Base-by-base conservation (phyloP, 2,113 vertebrate genomes). In the Theristicus caerulescens region DNA sequence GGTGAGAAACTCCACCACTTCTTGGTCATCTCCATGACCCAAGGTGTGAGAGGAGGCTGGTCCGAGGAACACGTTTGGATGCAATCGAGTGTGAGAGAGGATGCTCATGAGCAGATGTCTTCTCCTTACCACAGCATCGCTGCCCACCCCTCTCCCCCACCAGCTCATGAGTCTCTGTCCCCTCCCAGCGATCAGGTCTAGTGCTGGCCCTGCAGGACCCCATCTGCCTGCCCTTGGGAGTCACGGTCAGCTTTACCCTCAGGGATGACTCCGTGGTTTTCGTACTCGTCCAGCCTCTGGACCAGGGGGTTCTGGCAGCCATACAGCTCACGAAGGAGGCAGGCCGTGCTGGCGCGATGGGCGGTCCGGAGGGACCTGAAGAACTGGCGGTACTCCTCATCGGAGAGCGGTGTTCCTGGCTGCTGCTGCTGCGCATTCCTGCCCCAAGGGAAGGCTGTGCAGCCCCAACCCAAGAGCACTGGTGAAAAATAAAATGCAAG, bases 251-350 rank as follows among this genome's bases (percentile, higher is more conserved):
- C 64, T 93, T 96, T 97, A 97, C 96, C 96, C 26, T 90, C 5
- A 76, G 97, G 97, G 47, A 97, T 84, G 42, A 58, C 20, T 81
- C 97, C 96, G 0, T 97, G 97, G 72, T 97, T 97, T 94, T 97
- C 96, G 0, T 97, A 96, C 76, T 82, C 13, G 2, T 97, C 97
- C 81, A 97, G 47, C 32, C 27, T 76, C 67, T 8, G 90, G 42
- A 97, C 11, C 46, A 96, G 36, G 2, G 88, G 32, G 24, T 97
- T 65, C 64, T 86, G 57, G 84, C 97, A 97, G 88, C 97, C 96
- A 0, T 94, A 94, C 52, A 93, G 46, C 2, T 6, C 32, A 5
- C 94, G 95, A 26, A 97, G 71, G 42, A 70, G 31, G 86, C 97
- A 97, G 81, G 52, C 78, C 12, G 74, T 54, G 31, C 38, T 86